These are phyloP conservation scores for Lutjanus campechanus DNA, from an alignment of 2,797 vertebrate species.

Conservation along the genomic window DNA sequence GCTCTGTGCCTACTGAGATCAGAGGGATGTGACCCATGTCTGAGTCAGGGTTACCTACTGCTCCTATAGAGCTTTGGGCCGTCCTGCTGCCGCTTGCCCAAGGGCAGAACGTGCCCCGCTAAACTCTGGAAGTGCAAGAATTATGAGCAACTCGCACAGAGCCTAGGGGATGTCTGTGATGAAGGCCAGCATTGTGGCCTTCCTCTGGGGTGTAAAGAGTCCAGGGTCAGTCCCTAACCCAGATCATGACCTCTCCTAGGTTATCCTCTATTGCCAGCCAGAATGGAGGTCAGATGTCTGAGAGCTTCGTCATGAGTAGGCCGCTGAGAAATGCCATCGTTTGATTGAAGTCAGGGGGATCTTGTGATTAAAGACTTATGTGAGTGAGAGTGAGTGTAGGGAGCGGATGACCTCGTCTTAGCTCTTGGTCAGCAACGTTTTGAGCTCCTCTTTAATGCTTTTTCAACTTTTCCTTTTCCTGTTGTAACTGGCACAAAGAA, in stretches of 20 bases:
- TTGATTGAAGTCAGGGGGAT: constrained; percentile 62
- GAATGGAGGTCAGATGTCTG: constrained; percentile 65
- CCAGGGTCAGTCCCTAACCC: constrained; percentile 62
- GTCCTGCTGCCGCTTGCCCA: constrained; percentile 48
- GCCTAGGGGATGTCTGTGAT: constrained; percentile 64
- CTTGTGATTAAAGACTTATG: constrained; percentile 69
- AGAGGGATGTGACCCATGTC: constrained; percentile 73
- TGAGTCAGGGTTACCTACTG: constrained; percentile 65
- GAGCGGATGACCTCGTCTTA: constrained; percentile 54
- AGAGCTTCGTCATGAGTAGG: constrained; percentile 61
- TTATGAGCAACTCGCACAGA: constrained; percentile 54
- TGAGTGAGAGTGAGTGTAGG: constrained; percentile 49
- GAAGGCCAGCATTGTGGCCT: constrained; percentile 79
- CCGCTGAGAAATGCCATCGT: constrained; percentile 67
- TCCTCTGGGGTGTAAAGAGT: constrained; percentile 48
- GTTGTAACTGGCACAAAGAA: constrained; percentile 49
- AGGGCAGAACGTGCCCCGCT: constrained; percentile 55
- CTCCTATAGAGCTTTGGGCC: constrained; percentile 38
- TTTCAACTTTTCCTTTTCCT: constrained; percentile 51
- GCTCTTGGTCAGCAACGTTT: constrained; percentile 46
- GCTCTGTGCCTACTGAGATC: constrained; percentile 52
- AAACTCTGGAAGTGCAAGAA: constrained; percentile 60
- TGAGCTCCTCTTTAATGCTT: constrained; percentile 51
- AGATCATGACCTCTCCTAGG: constrained; percentile 68
- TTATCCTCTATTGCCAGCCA: constrained; percentile 47